Evolutionary conservation across 1,140 invertebrate genomes (phyloP), one percentile per base, ranked within the genome.

Genomic region (Zaprionus lachaisei): DNA sequence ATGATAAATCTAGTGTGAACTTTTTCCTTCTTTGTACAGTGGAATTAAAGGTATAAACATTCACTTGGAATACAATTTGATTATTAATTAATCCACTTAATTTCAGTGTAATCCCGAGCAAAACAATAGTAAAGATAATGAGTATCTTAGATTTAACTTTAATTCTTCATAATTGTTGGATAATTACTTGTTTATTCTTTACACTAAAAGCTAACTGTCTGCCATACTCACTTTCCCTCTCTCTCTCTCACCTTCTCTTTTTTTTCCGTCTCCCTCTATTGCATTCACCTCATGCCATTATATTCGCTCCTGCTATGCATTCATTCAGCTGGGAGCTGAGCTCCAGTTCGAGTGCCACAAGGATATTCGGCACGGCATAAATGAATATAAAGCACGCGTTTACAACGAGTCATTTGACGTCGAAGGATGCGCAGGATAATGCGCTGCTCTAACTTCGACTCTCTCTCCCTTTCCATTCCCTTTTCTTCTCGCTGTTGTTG

Each of bases 331-430:
- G 7, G 28, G 31, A 56, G 61, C 76, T 67, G 58, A 62, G 65
- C 54, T 72, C 77, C 76, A 77, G 79, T 76, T 72, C 41, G 67
- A 55, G 22, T 57, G 12, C 31, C n/a, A 55, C n/a, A 41, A 56
- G 60, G 49, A 51, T 20, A 78, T 72, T 78, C 68, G 77, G 57
- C 54, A 63, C 63, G 62, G 81, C 80, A 84, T 84, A 85, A 84
- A 84, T 84, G 81, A 84, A 84, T 84, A 84, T 81, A 84, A 84
- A 84, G 70, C 78, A 81, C 80, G 81, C 77, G 79, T 78, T 84
- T 81, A 78, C 81, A 81, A 69, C 81, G 47, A 85, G 81, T 71
- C 78, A 84, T 84, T 81, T 84, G 77, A 81, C 74, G 26, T 38
- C 49, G 24, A 65, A 58, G 72, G 72, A 51, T 54, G 54, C 60